Conservation (phyloP, 2,888 invertebrate genomes). For the Colletes collaris region DNA sequence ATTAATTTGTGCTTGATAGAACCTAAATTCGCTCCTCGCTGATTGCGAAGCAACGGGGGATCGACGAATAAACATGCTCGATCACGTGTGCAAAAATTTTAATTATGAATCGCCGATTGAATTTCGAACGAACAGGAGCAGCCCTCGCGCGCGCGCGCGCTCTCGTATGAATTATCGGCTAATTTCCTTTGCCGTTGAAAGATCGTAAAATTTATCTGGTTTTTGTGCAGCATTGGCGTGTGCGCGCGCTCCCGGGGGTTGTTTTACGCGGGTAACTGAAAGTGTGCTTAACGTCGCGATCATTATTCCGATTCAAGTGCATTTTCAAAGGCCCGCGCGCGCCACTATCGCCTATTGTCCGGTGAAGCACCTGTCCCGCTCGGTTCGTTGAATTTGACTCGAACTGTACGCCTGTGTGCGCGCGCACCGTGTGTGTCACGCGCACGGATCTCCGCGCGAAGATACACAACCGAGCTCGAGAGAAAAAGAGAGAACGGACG, state of each 20-base stretch:
- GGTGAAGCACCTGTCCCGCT: slow-evolving; percentile 56
- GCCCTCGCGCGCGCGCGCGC: neutral
- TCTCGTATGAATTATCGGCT: slow-evolving; percentile 29
- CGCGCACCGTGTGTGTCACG: slow-evolving; percentile 34
- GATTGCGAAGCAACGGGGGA: slow-evolving; percentile 14
- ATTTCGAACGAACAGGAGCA: slow-evolving; percentile 12
- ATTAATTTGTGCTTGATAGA: no score
- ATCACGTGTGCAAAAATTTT: slow-evolving; percentile 45
- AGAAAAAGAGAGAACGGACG: neutral
- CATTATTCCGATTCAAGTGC: slow-evolving; percentile 37
- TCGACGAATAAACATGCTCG: slow-evolving; percentile 45
- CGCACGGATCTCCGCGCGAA: slow-evolving; percentile 35
- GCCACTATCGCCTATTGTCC: slow-evolving; percentile 48
- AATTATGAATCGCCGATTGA: slow-evolving; percentile 37
- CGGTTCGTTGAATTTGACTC: slow-evolving; percentile 63
- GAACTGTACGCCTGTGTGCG: slow-evolving; percentile 41
- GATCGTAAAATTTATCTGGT: slow-evolving; percentile 44
- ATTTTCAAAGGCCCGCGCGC: slow-evolving; percentile 27
- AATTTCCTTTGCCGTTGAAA: slow-evolving; percentile 37
- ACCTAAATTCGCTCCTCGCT: slow-evolving; percentile 13
- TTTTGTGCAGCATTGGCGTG: slow-evolving; percentile 10
- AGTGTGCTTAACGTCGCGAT: slow-evolving; percentile 43
- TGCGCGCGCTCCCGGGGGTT: neutral
- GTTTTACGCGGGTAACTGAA: slow-evolving; percentile 37
- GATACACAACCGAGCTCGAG: slow-evolving; percentile 28